Percentiles rank a stretch among this genome's conserved stretches.
phyloP scores from a whole-genome alignment of 2,888 invertebrate species.

The Nematopogon swammerdamellus region DNA sequence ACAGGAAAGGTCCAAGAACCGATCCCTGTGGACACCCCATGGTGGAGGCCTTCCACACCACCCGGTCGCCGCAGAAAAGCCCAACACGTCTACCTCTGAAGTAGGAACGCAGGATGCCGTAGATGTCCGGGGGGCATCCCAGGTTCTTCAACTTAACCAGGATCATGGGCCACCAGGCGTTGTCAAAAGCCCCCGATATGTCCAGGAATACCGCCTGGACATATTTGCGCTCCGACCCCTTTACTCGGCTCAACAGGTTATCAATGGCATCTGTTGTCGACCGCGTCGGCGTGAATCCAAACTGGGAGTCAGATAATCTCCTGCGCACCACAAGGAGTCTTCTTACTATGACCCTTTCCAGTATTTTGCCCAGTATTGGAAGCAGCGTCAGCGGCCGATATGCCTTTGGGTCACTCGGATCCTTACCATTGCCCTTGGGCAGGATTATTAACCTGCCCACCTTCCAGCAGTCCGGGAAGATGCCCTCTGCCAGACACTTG shows the following conservation, averaged over 20 bases:
- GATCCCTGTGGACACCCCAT: conserved; percentile 2
- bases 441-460: conserved; percentile 13
- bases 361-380: conserved; percentile 16
- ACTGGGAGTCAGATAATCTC: conserved; percentile 13
- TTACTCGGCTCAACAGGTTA: neutral
- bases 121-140: conserved; percentile 10
- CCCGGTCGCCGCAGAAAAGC: neutral
- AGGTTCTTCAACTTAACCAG: conserved; percentile 14
- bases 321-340: conserved; percentile 11
- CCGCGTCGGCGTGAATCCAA: conserved; percentile 17
- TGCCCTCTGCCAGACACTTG: conserved; percentile 2
- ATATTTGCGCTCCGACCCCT: conserved; percentile 9
- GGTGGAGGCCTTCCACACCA: neutral
- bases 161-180: conserved; percentile 22
- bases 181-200: conserved; percentile 19
- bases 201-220: conserved; percentile 16
- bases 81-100: conserved; percentile 2
- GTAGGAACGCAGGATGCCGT: conserved; percentile 4
- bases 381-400: conserved; percentile 19
- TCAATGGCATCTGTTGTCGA: conserved; percentile 16
- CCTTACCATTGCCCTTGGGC: conserved; percentile 15
- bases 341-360: conserved; percentile 14
- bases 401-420: conserved; percentile 14
- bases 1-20: neutral
- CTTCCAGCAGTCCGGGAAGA: conserved; percentile 17